Conservation (phyloP, 1,140 invertebrate species). For the Platyura marginata region DNA sequence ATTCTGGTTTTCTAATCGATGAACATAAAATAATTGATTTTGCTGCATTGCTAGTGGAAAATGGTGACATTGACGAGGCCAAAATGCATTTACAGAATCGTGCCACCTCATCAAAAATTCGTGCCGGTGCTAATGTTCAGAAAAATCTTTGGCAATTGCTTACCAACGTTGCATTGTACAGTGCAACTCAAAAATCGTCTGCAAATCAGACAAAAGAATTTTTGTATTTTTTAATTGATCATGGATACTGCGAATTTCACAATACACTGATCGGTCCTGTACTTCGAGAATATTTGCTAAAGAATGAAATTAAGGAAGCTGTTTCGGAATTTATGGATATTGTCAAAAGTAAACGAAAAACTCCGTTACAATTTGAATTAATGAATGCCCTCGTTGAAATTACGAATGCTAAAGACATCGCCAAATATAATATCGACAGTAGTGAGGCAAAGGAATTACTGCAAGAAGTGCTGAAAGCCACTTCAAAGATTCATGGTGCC, state of each 20-base stretch:
- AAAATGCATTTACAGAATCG: constrained; percentile 18
- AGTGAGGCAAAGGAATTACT: constrained; percentile 16
- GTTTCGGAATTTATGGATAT: constrained; percentile 20
- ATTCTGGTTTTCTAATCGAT: constrained; percentile 25
- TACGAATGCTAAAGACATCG: constrained; percentile 11
- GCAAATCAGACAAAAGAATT: constrained; percentile 11
- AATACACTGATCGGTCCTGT: constrained; percentile 27
- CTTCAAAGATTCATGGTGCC: constrained; percentile 18
- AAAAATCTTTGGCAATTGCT: constrained; percentile 27
- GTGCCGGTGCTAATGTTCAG: constrained; percentile 11
- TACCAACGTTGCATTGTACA: constrained; percentile 14
- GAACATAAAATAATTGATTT: constrained; percentile 29
- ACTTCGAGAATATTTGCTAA: constrained; percentile 24
- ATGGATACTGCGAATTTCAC: constrained; percentile 23
- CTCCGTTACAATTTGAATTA: constrained; percentile 29
- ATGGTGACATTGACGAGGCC: constrained; percentile 22
- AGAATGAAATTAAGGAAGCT: constrained; percentile 20
- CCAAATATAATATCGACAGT: constrained; percentile 6
- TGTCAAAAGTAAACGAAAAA: constrained; percentile 18
- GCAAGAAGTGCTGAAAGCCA: constrained; percentile 16
- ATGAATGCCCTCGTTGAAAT: constrained; percentile 21
- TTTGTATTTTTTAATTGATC: constrained; percentile 17
- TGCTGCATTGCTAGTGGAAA: constrained; percentile 23
- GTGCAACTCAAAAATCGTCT: constrained; percentile 8
- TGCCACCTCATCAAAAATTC: constrained; percentile 9